Evolutionary conservation across 2,888 invertebrate species (phyloP).

Genomic region (Melikaiella ostensackeni): DNA sequence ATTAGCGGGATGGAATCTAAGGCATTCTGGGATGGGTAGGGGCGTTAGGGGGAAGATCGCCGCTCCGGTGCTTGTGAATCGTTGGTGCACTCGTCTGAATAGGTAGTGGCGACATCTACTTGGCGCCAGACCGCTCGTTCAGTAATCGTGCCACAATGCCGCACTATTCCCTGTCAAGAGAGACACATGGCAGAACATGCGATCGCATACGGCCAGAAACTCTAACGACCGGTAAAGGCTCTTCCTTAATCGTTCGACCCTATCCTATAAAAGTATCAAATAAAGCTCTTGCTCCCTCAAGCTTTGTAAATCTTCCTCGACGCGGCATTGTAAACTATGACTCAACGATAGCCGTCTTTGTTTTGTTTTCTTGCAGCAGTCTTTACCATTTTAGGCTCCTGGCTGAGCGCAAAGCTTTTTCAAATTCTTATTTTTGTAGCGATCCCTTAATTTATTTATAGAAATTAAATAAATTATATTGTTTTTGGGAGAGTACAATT

Average conservation of each 20-base stretch:
- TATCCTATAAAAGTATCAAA: conserved; percentile 31
- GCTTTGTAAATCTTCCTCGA: conserved; percentile 10
- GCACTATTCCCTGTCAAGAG: conserved; percentile 54
- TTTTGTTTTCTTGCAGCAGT: background rate
- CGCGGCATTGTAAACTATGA: conserved; percentile 12
- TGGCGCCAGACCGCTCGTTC: conserved; percentile 72
- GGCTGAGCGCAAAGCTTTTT: too few species aligned
- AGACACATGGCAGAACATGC: conserved; percentile 58
- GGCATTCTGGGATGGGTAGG: conserved; percentile 64
- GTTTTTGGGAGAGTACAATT: too few species aligned
- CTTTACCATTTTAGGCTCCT: background rate
- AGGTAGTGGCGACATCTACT: conserved; percentile 67
- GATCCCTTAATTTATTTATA: too few species aligned
- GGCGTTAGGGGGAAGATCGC: conserved; percentile 48
- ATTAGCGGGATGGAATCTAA: conserved; percentile 75
- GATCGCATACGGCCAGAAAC: conserved; percentile 44
- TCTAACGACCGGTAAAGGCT: conserved; percentile 49
- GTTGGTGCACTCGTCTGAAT: conserved; percentile 42
- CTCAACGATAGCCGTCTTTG: background rate
- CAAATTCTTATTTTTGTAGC: too few species aligned
- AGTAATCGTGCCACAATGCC: conserved; percentile 52
- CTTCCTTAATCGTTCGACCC: conserved; percentile 45
- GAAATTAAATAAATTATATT: too few species aligned
- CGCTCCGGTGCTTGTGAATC: conserved; percentile 23
- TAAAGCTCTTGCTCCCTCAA: conserved; percentile 28